Conservation (phyloP, 2,113 vertebrate species). For the Oncorhynchus masou region DNA sequence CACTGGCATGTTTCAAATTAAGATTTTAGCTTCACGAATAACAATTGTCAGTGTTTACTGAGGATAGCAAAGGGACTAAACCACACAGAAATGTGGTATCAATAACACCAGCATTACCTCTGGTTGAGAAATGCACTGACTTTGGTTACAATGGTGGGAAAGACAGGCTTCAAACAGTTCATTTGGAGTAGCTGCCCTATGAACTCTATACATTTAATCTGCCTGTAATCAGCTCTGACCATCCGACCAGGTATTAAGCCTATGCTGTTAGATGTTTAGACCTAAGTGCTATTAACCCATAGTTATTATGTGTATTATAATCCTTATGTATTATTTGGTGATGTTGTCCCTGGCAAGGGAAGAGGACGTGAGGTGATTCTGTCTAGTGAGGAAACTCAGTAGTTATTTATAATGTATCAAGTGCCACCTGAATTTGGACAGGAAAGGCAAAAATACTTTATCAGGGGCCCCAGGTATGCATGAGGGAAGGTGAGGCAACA, state of each 20-base stretch:
- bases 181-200: neutral
- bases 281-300: constrained; percentile 1
- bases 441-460: constrained; percentile 7
- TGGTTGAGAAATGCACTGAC: constrained; percentile 18
- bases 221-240: neutral
- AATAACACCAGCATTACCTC: constrained; percentile 41
- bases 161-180: neutral
- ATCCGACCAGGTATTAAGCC: neutral
- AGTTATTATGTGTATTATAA: constrained; percentile 13
- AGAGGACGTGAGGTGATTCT: constrained; percentile 1
- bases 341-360: too few species aligned
- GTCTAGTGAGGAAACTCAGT: constrained; percentile 1
- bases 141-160: neutral
- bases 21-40: constrained; percentile 52
- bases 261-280: neutral
- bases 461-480: constrained; percentile 29
- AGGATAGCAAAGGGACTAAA: constrained; percentile 40
- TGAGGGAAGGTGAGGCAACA: neutral
- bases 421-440: constrained; percentile 11
- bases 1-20: constrained; percentile 60
- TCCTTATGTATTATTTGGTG: neutral
- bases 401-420: constrained; percentile 16
- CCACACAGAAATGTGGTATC: constrained; percentile 54
- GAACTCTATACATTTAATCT: neutral
- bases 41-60: constrained; percentile 51